Evolutionary conservation across 2,113 vertebrate genomes (phyloP).

Genomic region (Gasterosteus aculeatus): DNA sequence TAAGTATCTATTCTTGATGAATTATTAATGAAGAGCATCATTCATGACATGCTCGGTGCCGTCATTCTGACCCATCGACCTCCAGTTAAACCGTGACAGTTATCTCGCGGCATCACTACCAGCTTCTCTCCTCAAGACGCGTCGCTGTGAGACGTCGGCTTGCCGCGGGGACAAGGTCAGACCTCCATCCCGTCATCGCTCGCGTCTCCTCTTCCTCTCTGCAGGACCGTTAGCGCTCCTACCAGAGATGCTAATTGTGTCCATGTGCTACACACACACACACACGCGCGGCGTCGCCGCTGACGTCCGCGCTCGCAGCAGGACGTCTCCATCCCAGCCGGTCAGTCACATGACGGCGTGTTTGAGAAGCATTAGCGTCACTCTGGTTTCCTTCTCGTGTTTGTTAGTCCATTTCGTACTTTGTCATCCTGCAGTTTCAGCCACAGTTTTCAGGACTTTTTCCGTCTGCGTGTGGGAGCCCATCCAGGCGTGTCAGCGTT

Average conservation of each 20-base stretch:
- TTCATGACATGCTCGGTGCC: too few species aligned
- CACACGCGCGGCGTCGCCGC: neutral
- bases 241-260: conserved; percentile 65
- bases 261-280: conserved; percentile 42
- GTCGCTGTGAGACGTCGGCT: neutral
- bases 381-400: neutral
- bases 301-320: conserved; percentile 37
- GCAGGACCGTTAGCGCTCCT: conserved; percentile 46
- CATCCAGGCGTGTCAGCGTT: neutral
- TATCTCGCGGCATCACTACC: too few species aligned
- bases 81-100: too few species aligned
- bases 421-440: neutral
- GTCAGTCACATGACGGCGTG: conserved; percentile 33
- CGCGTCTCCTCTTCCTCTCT: conserved; percentile 31
- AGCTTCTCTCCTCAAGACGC: too few species aligned
- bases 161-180: conserved; percentile 20
- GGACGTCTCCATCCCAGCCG: conserved; percentile 31
- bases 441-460: neutral
- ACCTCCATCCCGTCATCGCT: neutral
- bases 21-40: too few species aligned
- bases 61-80: too few species aligned
- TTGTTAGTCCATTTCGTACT: neutral
- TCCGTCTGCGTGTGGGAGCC: neutral
- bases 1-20: too few species aligned
- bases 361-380: conserved; percentile 53